Evolutionary conservation across 2,888 invertebrate species (phyloP), one percentile per base, ranked within the genome.

Genomic region (Halictus quadricinctus): DNA sequence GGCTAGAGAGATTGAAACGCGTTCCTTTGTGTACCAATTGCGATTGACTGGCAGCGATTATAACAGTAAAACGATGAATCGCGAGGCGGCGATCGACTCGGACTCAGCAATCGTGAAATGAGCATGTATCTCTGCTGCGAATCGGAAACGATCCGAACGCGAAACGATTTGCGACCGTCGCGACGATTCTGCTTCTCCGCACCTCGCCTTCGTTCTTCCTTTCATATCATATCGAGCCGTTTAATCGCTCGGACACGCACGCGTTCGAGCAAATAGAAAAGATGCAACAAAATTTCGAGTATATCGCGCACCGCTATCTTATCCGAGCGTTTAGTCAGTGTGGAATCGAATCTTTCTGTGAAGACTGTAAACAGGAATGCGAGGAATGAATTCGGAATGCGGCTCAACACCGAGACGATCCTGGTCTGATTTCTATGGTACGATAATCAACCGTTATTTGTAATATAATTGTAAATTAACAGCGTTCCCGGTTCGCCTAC

Each of bases 11-110:
- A 79, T 78, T 46, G 84, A 76, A 77, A 54, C 60, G 79, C 58
- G 77, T 50, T 80, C 43, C 84, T 84, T 80, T 76, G 60, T 46
- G 84, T 80, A 75, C 74, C 80, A 75, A 85, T 84, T 66, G 73
- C 85, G 84, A 77, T 69, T 3, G 60, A 73, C 60, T n/a, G 69
- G 58, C 50, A 41, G 12, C 60, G 60, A 84, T 84, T 60, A 25
- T 79, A 76, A 84, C 76, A 48, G 84, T 70, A 69, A 76, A 79
- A 58, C 72, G 83, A 83, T 69, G 79, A 76, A 80, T 76, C 46
- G 72, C 72, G 41, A 13, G 66, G 50, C 13, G 5, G 36, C 36
- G 36, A 36, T 36, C 36, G n/a, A 29, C 29, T 43, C 12, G 77
- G 77, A 43, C 54, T 70, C 69, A 58, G 25, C 54, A 41, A 54